Evolutionary conservation across 2,113 vertebrate species (phyloP).

Genomic region (Ammodramus savannarum): DNA sequence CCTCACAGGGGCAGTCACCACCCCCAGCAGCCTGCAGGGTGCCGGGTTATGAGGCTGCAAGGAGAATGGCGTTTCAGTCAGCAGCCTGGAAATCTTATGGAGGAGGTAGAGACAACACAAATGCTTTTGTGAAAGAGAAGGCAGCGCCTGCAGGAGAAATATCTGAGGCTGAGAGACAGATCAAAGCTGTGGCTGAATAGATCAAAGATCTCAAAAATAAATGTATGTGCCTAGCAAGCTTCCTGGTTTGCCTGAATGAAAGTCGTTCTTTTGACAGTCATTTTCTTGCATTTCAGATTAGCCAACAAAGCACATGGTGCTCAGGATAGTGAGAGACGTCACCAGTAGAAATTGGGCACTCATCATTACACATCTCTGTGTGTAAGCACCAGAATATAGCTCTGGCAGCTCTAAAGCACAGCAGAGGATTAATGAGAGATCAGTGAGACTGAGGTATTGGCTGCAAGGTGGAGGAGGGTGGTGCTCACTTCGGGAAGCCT

Average conservation of each 20-base stretch:
- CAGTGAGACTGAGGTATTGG: background rate
- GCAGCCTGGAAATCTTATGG: background rate
- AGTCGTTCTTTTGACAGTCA: background rate
- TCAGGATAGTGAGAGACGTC: background rate
- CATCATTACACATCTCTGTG: background rate
- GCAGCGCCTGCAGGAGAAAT: background rate
- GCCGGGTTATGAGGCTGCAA: background rate
- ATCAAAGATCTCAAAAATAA: slow-evolving; percentile 44
- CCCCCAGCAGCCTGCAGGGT: accelerated
- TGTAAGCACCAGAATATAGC: background rate
- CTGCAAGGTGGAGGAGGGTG: background rate
- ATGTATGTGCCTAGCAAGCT: background rate
- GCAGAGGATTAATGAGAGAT: background rate
- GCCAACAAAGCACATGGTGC: background rate
- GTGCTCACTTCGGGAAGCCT: background rate
- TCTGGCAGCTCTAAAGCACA: background rate
- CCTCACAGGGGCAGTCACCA: background rate
- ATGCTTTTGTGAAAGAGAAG: background rate
- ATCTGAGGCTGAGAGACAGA: background rate
- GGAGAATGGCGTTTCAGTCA: background rate
- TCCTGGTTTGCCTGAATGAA: background rate
- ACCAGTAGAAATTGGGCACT: background rate
- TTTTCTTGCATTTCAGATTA: background rate
- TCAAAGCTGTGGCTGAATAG: slow-evolving; percentile 34
- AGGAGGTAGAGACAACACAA: background rate